Evolutionary conservation across 2,888 invertebrate genomes (phyloP).

Genomic region (Steinernema hermaphroditum): DNA sequence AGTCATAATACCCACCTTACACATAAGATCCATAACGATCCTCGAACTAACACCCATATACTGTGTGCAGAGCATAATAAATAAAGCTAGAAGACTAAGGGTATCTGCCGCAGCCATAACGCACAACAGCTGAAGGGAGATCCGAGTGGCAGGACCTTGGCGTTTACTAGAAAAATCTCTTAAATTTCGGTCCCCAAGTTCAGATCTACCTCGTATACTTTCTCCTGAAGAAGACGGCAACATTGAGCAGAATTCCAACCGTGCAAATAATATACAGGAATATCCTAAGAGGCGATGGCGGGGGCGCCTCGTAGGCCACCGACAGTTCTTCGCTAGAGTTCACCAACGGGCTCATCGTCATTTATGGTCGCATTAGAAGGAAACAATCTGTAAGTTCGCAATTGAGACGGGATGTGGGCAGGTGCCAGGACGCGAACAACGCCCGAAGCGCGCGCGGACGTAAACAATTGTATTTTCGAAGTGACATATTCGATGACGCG

Average conservation of each 20-base stretch:
- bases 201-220: slow-evolving; percentile 36
- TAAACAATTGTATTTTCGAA: no score
- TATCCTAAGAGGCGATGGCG: slow-evolving; percentile 34
- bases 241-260: slow-evolving; percentile 43
- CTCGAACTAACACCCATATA: slow-evolving; percentile 48
- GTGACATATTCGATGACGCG: no score
- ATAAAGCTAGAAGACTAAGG: slow-evolving; percentile 49
- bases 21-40: slow-evolving; percentile 51
- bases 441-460: no score
- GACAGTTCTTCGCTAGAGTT: slow-evolving; percentile 17
- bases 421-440: no score
- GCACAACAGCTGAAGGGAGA: slow-evolving; percentile 56
- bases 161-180: slow-evolving; percentile 36
- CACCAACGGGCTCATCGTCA: neutral
- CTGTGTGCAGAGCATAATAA: slow-evolving; percentile 50
- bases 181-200: neutral
- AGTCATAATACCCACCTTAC: slow-evolving; percentile 50
- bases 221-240: slow-evolving; percentile 38
- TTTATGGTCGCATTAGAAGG: neutral
- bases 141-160: slow-evolving; percentile 49
- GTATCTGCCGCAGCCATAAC: slow-evolving; percentile 63
- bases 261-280: slow-evolving; percentile 43
- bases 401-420: no score
- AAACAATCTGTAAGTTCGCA: no score
- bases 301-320: slow-evolving; percentile 17